Base-by-base conservation (phyloP, 64 coral and sea anemone genomes). In the Stichodactyla mertensii region DNA sequence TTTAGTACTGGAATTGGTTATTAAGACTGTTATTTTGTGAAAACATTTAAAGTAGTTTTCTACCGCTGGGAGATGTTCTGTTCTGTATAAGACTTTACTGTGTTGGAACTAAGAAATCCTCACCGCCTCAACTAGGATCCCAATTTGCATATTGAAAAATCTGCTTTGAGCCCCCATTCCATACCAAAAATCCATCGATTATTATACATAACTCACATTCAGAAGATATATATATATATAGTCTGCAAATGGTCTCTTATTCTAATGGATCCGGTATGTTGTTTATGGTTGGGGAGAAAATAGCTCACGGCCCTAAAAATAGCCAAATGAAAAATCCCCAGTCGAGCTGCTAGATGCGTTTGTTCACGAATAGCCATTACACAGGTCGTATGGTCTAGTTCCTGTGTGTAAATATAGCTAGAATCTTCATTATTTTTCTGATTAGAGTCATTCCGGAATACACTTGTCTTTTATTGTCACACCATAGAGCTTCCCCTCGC, bases 381-480 rank as follows among this genome's bases (percentile, higher is more conserved):
- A 19, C 69, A 74, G 10, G 23, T 12, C n/a, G 69, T 14, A 74
- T 74, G 4, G 2, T 69, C 7, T 69, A 31, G 24, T 23, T 74
- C 2, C 7, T 9, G 27, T 74, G 69, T 74, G 24, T 74, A 11
- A 31, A 74, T 74, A 31, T n/a, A 11, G 1, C 3, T 23, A 27
- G n/a, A 31, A 27, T 14, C 11, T 74, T 31, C 66, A 74, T 74
- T 74, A 28, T 74, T 74, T 74, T 13, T 74, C 24, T 74, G 69
- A 74, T 74, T 28, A 74, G 69, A 74, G 24, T 74, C 24, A 31
- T 74, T 74, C 69, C 69, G 69, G 69, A 13, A 74, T 74, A 27
- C 69, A 12, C 69, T 74, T 74, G 26, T 74, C 8, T 26, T 74
- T 7, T 71, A 11, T 74, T 74, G 69, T 74, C 69, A 74, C 69